Evolutionary conservation across 2,797 vertebrate genomes (phyloP), one percentile per base, ranked within the genome.

Genomic region (Chelonia mydas): DNA sequence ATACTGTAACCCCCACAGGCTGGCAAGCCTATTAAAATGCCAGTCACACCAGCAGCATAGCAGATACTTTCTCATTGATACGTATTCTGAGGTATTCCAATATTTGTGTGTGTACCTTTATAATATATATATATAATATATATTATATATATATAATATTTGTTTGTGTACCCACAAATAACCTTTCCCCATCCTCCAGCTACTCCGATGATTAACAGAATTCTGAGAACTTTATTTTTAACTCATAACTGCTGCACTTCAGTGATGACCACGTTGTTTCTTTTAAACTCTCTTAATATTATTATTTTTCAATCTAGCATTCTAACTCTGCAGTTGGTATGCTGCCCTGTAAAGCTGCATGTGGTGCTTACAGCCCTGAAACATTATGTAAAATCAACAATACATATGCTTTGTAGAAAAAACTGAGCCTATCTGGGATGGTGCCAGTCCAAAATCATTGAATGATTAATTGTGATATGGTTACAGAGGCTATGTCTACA

Each of bases 21-120:
- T 93, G 90, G 93, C 87, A 85, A 93, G 86, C 59, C 87, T 95
- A 96, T 96, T 97, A 96, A 97, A 96, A 90, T 86, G 90, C 95
- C 97, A 96, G 45, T 98, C 89, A 89, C 95, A 94, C 89, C 92
- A 96, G 89, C 90, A 94, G 49, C 37, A 1, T 47, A 87, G 89
- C 57, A 91, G 94, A 94, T 95, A 74, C 84, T 81, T 27, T 90
- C 87, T 90, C 94, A 57, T 83, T 93, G 53, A 87, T 79, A 90
- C 90, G 86, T 94, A 90, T 96, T 94, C 57, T 83, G 90, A 76
- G 94, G 76, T 91, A 88, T 83, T 80, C 31, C 19, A 95, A 92
- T 91, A 55, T 86, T 92, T 80, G 49, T 11, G 17, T 6, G 27
- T 86, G 65, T 87, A 59, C 65, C 55, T 94, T 86, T 90, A 90